phyloP scores from a whole-genome alignment of 2,797 vertebrate genomes.

The Esox lucius region DNA sequence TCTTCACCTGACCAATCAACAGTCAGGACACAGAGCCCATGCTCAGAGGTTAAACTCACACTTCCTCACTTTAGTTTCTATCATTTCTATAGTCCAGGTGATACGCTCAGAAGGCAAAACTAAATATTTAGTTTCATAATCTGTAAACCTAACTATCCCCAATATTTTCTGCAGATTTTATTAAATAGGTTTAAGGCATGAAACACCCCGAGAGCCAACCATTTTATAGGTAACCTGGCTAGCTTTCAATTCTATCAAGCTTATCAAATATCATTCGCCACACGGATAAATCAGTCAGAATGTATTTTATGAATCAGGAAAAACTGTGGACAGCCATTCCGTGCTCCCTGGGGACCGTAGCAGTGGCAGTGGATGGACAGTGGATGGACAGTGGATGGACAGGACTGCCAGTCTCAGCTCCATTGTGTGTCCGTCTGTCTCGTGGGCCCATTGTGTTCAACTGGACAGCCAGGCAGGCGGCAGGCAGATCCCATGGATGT shows the following conservation, averaged over 20 bases:
- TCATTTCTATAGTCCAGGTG: background rate
- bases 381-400: constrained; percentile 54
- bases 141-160: background rate
- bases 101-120: background rate
- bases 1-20: constrained; percentile 55
- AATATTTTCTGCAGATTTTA: background rate
- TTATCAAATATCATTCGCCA: constrained; percentile 42
- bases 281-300: constrained; percentile 31
- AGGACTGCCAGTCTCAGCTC: constrained; percentile 62
- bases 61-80: background rate
- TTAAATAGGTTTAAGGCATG: background rate
- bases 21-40: constrained; percentile 30
- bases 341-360: constrained; percentile 58
- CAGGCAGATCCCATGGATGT: constrained; percentile 53
- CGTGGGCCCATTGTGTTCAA: constrained; percentile 59
- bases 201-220: background rate
- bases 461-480: constrained; percentile 48
- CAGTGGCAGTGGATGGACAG: constrained; percentile 46
- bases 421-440: constrained; percentile 64
- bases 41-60: constrained; percentile 39
- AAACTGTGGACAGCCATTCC: constrained; percentile 39
- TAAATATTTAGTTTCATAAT: background rate
- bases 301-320: constrained; percentile 49
- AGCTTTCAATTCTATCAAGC: constrained; percentile 6
- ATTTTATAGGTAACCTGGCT: background rate